Evolutionary conservation across 2,113 vertebrate species (phyloP).

Genomic region (Plecturocebus donacophilus): DNA sequence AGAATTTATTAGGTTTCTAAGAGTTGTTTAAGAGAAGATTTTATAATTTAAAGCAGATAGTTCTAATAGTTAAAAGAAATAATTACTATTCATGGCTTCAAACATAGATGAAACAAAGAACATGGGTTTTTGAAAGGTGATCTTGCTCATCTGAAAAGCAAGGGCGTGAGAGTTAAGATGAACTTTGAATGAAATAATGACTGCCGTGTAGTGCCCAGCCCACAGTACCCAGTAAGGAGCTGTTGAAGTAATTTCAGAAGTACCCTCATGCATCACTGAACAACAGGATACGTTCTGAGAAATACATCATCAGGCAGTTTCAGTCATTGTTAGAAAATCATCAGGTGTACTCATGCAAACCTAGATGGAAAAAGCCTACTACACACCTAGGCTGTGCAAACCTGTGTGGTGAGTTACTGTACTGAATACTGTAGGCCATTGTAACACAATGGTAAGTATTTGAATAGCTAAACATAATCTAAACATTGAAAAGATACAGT

Average conservation of each 20-base stretch:
- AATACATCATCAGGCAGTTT: neutral
- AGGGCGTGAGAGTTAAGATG: neutral
- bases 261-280: neutral
- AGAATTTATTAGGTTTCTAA: neutral
- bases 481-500: neutral
- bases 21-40: neutral
- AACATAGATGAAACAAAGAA: neutral
- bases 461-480: neutral
- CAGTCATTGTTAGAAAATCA: neutral
- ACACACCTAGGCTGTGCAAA: neutral
- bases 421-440: neutral
- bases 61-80: conserved; percentile 44
- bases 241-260: neutral
- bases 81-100: neutral
- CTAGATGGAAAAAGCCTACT: neutral
- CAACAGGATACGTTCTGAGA: neutral
- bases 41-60: neutral
- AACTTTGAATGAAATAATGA: neutral
- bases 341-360: neutral
- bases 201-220: rapidly evolving
- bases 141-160: neutral
- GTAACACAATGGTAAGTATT: neutral
- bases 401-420: neutral
- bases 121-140: neutral
- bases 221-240: neutral